Evolutionary conservation across 2,888 invertebrate genomes (phyloP).

Genomic region (Plebejus anna): DNA sequence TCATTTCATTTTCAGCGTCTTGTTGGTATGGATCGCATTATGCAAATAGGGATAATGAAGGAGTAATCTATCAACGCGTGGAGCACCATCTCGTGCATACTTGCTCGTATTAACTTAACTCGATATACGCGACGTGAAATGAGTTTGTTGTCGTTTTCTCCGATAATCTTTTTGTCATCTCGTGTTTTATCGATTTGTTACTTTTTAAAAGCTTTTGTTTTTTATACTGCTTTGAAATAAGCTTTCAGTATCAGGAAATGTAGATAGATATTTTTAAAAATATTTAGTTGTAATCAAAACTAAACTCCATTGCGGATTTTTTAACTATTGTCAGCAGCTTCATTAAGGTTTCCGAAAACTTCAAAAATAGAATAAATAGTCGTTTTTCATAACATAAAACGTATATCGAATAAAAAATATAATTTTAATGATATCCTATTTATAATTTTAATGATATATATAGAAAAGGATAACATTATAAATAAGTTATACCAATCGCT

Average conservation of each 20-base stretch:
- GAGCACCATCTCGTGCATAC: slow-evolving; percentile 33
- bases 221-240: not conserved
- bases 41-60: slow-evolving; percentile 41
- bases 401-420: not conserved
- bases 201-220: not conserved
- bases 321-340: not conserved
- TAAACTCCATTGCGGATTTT: not conserved
- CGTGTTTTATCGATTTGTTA: not conserved
- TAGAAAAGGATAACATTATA: not conserved
- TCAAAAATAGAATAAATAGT: not conserved
- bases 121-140: slow-evolving; percentile 31
- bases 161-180: slow-evolving; percentile 5
- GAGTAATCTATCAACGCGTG: slow-evolving; percentile 38
- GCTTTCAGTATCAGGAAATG: not conserved
- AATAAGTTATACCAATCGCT: slow-evolving; percentile 2
- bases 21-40: slow-evolving; percentile 39
- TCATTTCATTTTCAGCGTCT: slow-evolving; percentile 32
- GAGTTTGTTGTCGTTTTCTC: slow-evolving; percentile 13
- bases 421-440: not conserved
- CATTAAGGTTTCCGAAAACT: not conserved
- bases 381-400: too few species aligned
- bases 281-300: not conserved
- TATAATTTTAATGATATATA: not conserved
- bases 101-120: slow-evolving; percentile 35
- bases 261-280: not conserved